phyloP scores from a whole-genome alignment of 2,888 invertebrate genomes.

The Aquatica leii region DNA sequence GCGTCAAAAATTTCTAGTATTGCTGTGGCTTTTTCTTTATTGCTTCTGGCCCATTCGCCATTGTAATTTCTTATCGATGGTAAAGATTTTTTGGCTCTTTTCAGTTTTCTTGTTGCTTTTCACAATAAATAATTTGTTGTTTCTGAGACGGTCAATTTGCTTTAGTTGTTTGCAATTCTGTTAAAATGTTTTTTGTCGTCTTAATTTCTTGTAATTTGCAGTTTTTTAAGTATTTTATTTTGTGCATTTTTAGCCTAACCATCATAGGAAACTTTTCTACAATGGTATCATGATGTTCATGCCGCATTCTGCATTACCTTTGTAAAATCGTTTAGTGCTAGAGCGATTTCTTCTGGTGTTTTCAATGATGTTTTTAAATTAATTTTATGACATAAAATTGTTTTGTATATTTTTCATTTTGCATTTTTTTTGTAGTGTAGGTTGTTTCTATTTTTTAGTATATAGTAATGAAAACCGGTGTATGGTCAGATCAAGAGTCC shows the following conservation, averaged over 20 bases:
- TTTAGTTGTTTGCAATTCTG: too few species aligned
- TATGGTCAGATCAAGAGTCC: constrained; percentile 1
- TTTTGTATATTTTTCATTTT: constrained; percentile 5
- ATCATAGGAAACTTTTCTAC: background rate
- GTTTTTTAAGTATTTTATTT: background rate
- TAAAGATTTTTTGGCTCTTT: background rate
- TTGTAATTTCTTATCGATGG: background rate
- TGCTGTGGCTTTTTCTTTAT: background rate
- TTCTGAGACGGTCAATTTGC: background rate
- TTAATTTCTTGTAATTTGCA: background rate
- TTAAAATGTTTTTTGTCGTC: background rate
- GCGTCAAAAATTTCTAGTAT: background rate
- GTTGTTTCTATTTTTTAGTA: constrained; percentile 16
- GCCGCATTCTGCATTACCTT: background rate
- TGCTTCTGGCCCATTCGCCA: background rate
- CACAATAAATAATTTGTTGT: too few species aligned
- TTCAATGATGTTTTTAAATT: constrained; percentile 1
- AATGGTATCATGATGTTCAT: background rate
- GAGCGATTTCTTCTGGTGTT: background rate
- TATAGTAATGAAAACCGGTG: background rate
- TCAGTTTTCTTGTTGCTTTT: background rate
- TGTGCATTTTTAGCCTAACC: background rate
- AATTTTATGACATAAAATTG: background rate
- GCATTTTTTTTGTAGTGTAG: background rate
- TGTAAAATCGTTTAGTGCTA: background rate